These are phyloP conservation scores for Nematolebias whitei DNA, from an alignment of 2,113 vertebrate genomes.

Conservation along the genomic window DNA sequence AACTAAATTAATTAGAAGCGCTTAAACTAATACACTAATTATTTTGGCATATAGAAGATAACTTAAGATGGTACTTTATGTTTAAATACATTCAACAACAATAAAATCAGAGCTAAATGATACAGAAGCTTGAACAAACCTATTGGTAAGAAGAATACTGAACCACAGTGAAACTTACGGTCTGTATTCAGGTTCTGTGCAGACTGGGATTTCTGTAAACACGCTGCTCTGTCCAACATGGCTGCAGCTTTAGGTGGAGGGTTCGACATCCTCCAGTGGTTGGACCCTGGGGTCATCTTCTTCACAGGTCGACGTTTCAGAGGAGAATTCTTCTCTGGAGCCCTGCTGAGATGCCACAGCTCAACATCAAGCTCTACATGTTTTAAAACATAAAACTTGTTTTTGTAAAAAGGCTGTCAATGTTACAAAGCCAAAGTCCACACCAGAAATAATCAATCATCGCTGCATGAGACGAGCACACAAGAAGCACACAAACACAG, in stretches of 20 bases:
- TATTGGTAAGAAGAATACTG: too few relatives aligned
- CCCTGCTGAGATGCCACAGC: constrained; percentile 19
- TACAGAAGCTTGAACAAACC: too few relatives aligned
- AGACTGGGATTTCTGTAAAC: constrained; percentile 85
- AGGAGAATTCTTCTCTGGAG: constrained; percentile 25
- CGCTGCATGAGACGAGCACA: too few relatives aligned
- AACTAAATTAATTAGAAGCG: too few relatives aligned
- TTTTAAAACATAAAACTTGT: not conserved
- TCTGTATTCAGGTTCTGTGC: constrained; percentile 83
- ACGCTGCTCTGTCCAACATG: constrained; percentile 42
- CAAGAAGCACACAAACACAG: too few relatives aligned
- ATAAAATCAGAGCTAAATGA: not conserved
- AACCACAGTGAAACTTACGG: constrained; percentile 68
- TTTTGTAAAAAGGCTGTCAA: not conserved
- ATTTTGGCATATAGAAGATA: not conserved
- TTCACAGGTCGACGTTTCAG: constrained; percentile 62
- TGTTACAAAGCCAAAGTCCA: too few relatives aligned
- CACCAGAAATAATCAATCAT: too few relatives aligned
- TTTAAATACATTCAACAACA: too few relatives aligned
- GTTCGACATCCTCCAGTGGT: constrained; percentile 73
- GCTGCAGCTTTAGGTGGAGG: constrained; percentile 49
- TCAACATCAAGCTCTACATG: not conserved
- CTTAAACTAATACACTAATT: too few relatives aligned
- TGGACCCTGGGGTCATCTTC: constrained; percentile 70
- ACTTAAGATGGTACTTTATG: not conserved